phyloP scores from a whole-genome alignment of 2,113 vertebrate species.

The Mastomys natalensis region DNA sequence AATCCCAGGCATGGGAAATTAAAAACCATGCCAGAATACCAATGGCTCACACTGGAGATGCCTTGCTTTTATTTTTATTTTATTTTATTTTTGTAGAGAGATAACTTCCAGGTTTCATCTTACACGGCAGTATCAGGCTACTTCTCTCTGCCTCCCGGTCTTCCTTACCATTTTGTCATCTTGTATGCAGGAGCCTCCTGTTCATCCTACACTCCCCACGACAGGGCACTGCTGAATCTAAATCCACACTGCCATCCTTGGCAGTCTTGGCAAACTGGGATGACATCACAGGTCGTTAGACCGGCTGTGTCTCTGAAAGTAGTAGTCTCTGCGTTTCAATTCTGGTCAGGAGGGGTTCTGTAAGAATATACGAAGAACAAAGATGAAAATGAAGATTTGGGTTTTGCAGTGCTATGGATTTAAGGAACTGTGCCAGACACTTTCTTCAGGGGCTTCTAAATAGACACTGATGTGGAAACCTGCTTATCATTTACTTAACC shows the following conservation, averaged over 20 bases:
- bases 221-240: not conserved
- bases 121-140: not conserved
- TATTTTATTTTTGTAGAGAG: not conserved
- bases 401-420: not conserved
- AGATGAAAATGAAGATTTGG: not conserved
- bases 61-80: not conserved
- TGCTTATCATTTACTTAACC: not conserved
- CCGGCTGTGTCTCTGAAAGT: not conserved
- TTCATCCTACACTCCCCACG: not conserved
- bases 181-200: not conserved
- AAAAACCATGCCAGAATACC: slow-evolving; percentile 74
- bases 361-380: not conserved
- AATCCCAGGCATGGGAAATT: slow-evolving; percentile 74
- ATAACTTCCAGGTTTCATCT: not conserved
- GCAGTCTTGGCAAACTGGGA: not conserved
- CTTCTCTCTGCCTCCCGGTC: not conserved
- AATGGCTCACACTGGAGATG: slow-evolving; percentile 42
- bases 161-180: not conserved
- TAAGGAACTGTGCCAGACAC: not conserved
- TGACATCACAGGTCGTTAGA: not conserved
- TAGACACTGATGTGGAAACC: not conserved
- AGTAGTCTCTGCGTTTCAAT: not conserved
- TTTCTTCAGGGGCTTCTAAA: not conserved
- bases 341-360: not conserved
- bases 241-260: not conserved